Evolutionary conservation across 2,888 invertebrate genomes (phyloP), one percentile per base, ranked within the genome.

Genomic region (Tethea ocularis): DNA sequence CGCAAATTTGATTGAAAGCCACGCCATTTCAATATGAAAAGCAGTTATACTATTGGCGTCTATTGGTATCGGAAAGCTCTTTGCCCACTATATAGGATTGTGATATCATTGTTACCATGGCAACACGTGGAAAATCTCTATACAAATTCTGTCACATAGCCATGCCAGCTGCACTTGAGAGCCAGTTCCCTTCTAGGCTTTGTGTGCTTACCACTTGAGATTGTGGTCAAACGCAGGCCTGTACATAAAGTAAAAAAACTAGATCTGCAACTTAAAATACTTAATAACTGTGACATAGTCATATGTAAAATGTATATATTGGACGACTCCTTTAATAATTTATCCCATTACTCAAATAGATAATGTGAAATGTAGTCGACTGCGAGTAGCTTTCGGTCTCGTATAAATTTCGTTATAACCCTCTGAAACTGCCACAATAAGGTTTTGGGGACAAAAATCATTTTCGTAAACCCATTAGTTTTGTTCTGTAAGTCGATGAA

Each of bases 1-100:
- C 58, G 64, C 56, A 60, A 71, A 66, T 59, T 62, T 65, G 62
- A 69, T 72, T 66, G 66, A 56, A 60, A 63, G 62, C 36, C 60
- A 53, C 53, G 51, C 57, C 60, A 63, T 61, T 62, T 59, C 58
- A 63, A 63, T 61, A 57, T 20, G 20, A 36, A 57, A 52, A 52
- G 57, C 29, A 22, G 33, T 33, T 33, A n/a, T 51, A 51, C 15
- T n/a, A n/a, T n/a, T n/a, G n/a, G 24, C 38, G 23, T 17, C 46
- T 15, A 51, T 51, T 51, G 17, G 29, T 20, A 41, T 11, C n/a
- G 29, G 29, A 29, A 38, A 38, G 33, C 13, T 33, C 38, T 17
- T 51, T 51, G 29, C 15, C 29, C 26, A 33, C 13, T 33, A 13
- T 33, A 33, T 7, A 33, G 33, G 33, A 13, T 33, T 1, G 29